Evolutionary conservation across 1,140 invertebrate genomes (phyloP).

Genomic region (Lepidurus couesii): DNA sequence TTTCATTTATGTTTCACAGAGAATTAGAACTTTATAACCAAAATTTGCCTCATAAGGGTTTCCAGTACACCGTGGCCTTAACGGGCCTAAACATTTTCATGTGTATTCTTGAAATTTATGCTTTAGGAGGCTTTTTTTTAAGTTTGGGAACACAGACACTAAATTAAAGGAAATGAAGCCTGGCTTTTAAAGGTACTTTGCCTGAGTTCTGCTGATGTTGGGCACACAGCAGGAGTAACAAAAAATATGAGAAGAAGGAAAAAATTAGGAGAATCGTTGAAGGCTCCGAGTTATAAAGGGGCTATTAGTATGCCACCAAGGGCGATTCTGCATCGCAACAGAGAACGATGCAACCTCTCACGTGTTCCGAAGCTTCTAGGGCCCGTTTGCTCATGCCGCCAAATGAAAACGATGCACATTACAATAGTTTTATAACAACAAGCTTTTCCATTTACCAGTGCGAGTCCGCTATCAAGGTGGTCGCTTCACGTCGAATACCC

Average conservation of each 20-base stretch:
- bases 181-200: neutral
- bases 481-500: neutral
- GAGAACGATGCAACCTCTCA: neutral
- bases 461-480: neutral
- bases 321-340: neutral
- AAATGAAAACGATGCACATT: neutral
- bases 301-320: constrained; percentile 10
- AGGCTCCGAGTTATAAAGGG: neutral
- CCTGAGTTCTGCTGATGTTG: neutral
- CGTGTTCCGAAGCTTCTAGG: neutral
- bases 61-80: too few relatives aligned
- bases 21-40: too few relatives aligned
- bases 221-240: neutral
- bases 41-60: too few relatives aligned
- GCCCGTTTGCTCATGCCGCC: neutral
- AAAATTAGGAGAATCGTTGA: constrained; percentile 20
- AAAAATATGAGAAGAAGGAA: neutral
- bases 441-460: neutral
- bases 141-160: too few relatives aligned
- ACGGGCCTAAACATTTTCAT: too few relatives aligned
- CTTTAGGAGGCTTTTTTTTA: too few relatives aligned
- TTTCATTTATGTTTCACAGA: too few relatives aligned
- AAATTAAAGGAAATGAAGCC: neutral
- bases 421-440: constrained; percentile 14
- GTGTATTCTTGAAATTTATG: too few relatives aligned